Evolutionary conservation across 2,113 vertebrate genomes (phyloP), one percentile per base, ranked within the genome.

Genomic region (Chunga burmeisteri): DNA sequence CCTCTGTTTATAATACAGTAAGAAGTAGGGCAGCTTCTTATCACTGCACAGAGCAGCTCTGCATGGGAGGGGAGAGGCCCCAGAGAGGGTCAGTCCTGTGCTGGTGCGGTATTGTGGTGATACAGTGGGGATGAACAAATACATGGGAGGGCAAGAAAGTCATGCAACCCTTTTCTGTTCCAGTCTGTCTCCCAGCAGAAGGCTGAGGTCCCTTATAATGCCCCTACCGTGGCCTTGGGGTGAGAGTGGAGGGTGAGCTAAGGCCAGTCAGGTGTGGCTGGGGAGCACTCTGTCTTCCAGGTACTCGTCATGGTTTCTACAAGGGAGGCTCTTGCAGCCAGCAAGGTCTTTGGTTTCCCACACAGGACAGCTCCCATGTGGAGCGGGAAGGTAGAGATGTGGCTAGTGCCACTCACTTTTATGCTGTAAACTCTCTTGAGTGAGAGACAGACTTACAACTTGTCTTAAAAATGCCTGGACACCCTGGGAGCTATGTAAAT

Each of bases 1-100:
- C 50, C 23, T 86, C 58, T 96, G 75, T 95, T 93, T 97, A 78
- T 62, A 70, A 78, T 75, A 72, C 20, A 86, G 30, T 32, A 72
- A 73, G 62, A 61, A 62, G 27, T 16, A 52, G 74, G 62, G 62
- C 88, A 81, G 67, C 75, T 86, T 77, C 87, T 93, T 83, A 92
- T n/a, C n/a, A n/a, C 27, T 77, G 46, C 61, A 49, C 58, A 53
- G 53, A 73, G 63, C 62, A 73, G 44, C 62, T 53, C 62, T 61
- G 63, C 13, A 13, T 0, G 1, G 71, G 47, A 56, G 10, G 6
- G 7, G 12, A 42, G 26, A 68, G 58, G 75, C 19, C 74, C 12
- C 20, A 47, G 44, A 40, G 21, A 15, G 29, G 29, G 21, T 66
- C 52, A 32, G 16, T 59, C 42, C 73, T 72, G 55, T 32, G 13